Conservation (phyloP, 2,888 invertebrate genomes). For the Eretmocerus hayati region DNA sequence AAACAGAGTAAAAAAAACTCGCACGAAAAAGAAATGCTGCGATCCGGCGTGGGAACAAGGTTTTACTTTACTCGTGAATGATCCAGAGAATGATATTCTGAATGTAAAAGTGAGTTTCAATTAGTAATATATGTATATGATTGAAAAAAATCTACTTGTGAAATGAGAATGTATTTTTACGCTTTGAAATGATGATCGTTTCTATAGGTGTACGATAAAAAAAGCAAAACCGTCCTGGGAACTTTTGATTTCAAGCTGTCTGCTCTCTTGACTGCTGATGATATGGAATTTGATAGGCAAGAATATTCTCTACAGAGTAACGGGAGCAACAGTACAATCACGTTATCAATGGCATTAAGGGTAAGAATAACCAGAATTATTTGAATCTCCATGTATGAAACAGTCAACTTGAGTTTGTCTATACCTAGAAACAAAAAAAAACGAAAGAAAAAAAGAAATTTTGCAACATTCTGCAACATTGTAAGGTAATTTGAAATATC, state of each 20-base stretch:
- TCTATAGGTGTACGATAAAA: not conserved
- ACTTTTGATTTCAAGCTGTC: not conserved
- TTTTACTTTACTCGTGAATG: conserved; percentile 84
- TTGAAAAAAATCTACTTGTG: not conserved
- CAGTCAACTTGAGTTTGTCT: too few species aligned
- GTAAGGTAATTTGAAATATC: too few species aligned
- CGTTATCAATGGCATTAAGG: conserved; percentile 69
- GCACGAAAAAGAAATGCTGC: conserved; percentile 69
- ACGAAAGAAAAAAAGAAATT: too few species aligned
- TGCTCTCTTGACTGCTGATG: not conserved
- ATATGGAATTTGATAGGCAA: not conserved
- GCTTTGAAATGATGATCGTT: not conserved
- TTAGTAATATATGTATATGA: not conserved
- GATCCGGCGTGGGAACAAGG: conserved; percentile 94
- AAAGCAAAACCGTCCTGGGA: not conserved
- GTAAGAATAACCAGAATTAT: conserved; percentile 51
- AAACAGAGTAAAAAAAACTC: conserved; percentile 65
- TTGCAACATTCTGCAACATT: too few species aligned
- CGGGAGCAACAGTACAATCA: conserved; percentile 64
- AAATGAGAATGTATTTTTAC: not conserved
- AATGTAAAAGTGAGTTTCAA: not conserved
- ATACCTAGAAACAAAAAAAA: too few species aligned
- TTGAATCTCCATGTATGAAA: too few species aligned
- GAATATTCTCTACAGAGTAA: not conserved
- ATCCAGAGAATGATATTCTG: conserved; percentile 82